Percentiles rank a stretch among this genome's conserved stretches.
Evolutionary conservation across 2,797 vertebrate species (phyloP).

Genomic region (Typhlichthys subterraneus): DNA sequence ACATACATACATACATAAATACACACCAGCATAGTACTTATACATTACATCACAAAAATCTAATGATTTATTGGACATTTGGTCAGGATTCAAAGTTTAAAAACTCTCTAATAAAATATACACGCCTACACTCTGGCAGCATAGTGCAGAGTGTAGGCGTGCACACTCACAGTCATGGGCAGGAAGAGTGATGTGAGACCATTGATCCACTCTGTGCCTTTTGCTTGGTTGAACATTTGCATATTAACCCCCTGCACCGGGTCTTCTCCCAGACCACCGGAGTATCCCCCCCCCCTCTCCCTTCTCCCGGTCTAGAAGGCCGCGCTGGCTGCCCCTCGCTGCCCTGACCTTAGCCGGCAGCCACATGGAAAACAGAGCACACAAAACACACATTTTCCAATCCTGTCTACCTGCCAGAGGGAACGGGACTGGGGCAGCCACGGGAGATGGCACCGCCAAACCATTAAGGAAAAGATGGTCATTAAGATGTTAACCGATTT

Average conservation of each 20-base stretch:
- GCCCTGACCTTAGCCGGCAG: constrained; percentile 70
- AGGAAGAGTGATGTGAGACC: constrained; percentile 72
- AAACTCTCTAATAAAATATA: no score
- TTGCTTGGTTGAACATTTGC: constrained; percentile 73
- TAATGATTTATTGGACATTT: no score
- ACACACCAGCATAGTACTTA: not conserved
- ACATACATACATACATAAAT: not conserved
- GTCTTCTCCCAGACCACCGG: constrained; percentile 59
- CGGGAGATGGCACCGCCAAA: not conserved
- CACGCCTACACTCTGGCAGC: constrained; percentile 45
- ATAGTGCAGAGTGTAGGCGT: constrained; percentile 47
- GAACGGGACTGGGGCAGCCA: constrained; percentile 2
- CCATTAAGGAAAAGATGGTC: not conserved
- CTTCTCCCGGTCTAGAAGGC: constrained; percentile 43
- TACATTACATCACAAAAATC: constrained; percentile 19
- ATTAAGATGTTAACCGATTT: not conserved
- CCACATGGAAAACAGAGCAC: constrained; percentile 33
- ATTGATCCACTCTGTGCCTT: constrained; percentile 64
- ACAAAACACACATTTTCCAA: constrained; percentile 25
- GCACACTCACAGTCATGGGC: constrained; percentile 62
- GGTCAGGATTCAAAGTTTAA: constrained; percentile 38
- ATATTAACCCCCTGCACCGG: constrained; percentile 66
- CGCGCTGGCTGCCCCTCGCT: constrained; percentile 46
- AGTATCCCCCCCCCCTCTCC: constrained; percentile 33
- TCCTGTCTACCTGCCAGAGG: constrained; percentile 40